Conservation (phyloP, 2,797 vertebrate genomes). For the Squalus acanthias region DNA sequence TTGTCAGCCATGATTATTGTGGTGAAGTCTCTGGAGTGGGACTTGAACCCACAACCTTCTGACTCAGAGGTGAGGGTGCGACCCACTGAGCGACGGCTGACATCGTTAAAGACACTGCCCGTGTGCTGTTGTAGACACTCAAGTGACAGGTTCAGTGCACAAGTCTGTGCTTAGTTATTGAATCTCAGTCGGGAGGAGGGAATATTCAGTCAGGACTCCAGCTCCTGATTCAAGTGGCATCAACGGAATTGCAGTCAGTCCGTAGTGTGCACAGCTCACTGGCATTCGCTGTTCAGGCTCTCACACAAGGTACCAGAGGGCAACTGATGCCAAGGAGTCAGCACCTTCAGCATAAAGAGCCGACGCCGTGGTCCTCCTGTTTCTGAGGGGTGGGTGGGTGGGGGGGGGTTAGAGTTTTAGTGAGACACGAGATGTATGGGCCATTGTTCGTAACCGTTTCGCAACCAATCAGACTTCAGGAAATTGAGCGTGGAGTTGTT, state of each 20-base stretch:
- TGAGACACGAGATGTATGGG: background rate
- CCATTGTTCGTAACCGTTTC: constrained; percentile 3
- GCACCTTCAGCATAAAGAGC: background rate
- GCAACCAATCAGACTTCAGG: constrained; percentile 6
- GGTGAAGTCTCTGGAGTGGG: too few species aligned
- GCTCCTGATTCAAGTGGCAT: background rate
- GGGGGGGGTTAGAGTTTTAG: background rate
- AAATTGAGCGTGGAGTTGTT: constrained; percentile 53
- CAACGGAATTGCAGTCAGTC: background rate
- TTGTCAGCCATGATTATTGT: too few species aligned
- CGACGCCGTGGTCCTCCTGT: background rate
- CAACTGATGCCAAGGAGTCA: background rate
- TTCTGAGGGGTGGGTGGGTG: background rate
- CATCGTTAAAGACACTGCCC: background rate
- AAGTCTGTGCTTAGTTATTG: background rate
- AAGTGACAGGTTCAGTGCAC: background rate
- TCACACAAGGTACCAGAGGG: background rate
- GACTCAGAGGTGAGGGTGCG: too few species aligned
- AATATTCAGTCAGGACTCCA: background rate
- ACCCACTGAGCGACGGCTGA: too few species aligned
- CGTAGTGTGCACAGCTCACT: background rate
- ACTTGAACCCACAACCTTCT: too few species aligned
- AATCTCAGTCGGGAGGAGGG: background rate
- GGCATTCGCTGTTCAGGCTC: background rate
- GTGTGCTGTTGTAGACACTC: background rate